These are phyloP conservation scores for Homalodisca vitripennis DNA, from an alignment of 1,140 invertebrate species.

Conservation along the genomic window DNA sequence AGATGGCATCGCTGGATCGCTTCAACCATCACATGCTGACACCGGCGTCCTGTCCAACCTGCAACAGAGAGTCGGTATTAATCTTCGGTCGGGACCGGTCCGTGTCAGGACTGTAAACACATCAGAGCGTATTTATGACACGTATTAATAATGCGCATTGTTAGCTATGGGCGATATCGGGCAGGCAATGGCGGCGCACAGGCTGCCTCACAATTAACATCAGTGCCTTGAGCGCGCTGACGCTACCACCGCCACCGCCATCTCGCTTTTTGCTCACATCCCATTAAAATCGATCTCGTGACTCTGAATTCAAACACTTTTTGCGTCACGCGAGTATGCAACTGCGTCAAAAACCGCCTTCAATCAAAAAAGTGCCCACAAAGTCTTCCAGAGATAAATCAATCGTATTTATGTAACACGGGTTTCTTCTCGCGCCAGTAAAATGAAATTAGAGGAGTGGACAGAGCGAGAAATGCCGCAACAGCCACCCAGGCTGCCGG, in stretches of 20 bases:
- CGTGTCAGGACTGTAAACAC: not conserved
- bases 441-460: not conserved
- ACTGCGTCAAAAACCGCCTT: not conserved
- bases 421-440: constrained; percentile 1
- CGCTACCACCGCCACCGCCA: not conserved
- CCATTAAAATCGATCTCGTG: not conserved
- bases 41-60: constrained; percentile 38
- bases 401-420: not conserved
- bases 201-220: not conserved
- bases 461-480: not conserved
- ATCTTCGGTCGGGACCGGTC: not conserved
- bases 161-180: not conserved
- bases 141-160: not conserved
- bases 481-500: constrained; percentile 14
- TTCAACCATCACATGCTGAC: constrained; percentile 42
- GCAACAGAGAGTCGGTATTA: constrained; percentile 31
- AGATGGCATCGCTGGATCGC: constrained; percentile 39
- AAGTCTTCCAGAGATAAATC: not conserved
- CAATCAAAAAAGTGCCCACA: not conserved
- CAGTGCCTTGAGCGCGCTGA: not conserved
- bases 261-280: not conserved
- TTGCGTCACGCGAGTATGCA: not conserved
- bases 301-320: not conserved
- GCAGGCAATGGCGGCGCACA: not conserved
- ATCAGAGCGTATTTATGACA: not conserved